A percentile compares a stretch with the other conserved stretches of the same genome.
Evolutionary conservation across 2,113 vertebrate genomes (phyloP).

Genomic region (Phoenicopterus ruber): DNA sequence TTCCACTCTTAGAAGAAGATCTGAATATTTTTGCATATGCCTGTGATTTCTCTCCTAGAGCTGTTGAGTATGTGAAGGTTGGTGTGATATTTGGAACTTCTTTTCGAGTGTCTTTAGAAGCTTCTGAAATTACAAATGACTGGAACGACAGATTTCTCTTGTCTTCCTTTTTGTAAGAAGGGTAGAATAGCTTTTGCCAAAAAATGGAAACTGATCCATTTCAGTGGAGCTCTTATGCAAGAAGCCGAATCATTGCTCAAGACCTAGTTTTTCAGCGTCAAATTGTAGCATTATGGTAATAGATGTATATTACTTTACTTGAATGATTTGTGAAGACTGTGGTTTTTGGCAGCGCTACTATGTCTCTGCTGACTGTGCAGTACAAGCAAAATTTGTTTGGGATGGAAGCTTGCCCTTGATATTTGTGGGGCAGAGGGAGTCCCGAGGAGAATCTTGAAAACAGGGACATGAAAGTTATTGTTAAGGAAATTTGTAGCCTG

Average conservation of each 20-base stretch:
- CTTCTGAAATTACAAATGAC: background rate
- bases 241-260: background rate
- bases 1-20: conserved; percentile 92
- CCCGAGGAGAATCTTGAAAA: background rate
- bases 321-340: background rate
- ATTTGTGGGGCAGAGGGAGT: background rate
- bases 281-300: background rate
- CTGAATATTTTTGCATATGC: conserved; percentile 89
- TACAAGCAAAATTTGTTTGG: background rate
- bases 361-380: background rate
- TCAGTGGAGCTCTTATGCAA: background rate
- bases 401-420: background rate
- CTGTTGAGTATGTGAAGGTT: conserved; percentile 93
- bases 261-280: background rate
- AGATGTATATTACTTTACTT: background rate
- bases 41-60: conserved; percentile 96
- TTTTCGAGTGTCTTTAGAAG: background rate
- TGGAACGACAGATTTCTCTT: background rate
- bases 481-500: background rate
- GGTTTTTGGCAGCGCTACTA: background rate
- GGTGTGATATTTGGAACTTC: conserved; percentile 26
- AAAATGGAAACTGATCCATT: background rate
- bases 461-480: background rate
- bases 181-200: background rate
- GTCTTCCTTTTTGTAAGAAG: background rate